phyloP scores from a whole-genome alignment of 2,113 vertebrate species.

The Albula glossodonta region DNA sequence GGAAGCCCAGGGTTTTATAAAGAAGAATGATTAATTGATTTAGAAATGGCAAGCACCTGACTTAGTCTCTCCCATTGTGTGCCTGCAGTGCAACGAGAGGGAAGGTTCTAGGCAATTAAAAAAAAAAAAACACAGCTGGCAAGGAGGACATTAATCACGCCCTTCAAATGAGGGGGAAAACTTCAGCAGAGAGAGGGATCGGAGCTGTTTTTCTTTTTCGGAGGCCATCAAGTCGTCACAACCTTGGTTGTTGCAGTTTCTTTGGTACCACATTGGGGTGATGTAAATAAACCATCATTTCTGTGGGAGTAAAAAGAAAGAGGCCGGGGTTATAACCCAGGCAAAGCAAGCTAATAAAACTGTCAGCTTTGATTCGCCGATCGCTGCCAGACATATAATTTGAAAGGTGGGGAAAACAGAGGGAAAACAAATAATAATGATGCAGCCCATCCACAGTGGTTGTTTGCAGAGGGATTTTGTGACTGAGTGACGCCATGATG shows the following conservation, averaged over 20 bases:
- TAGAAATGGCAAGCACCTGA: slow-evolving; percentile 69
- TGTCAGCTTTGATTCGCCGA: slow-evolving; percentile 46
- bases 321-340: slow-evolving; percentile 39
- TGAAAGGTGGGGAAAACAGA: slow-evolving; percentile 30
- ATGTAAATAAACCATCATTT: slow-evolving; percentile 21
- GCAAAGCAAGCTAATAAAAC: slow-evolving; percentile 47
- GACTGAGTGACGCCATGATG: slow-evolving; percentile 24
- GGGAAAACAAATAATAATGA: slow-evolving; percentile 29
- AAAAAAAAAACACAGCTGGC: slow-evolving; percentile 62
- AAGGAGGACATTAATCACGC: slow-evolving; percentile 70
- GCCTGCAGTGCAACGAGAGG: slow-evolving; percentile 60
- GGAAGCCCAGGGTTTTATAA: slow-evolving; percentile 66
- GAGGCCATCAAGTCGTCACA: slow-evolving; percentile 21
- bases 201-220: slow-evolving; percentile 5
- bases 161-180: slow-evolving; percentile 67
- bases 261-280: slow-evolving; percentile 53
- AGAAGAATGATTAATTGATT: slow-evolving; percentile 77
- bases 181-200: slow-evolving; percentile 44
- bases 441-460: slow-evolving; percentile 25
- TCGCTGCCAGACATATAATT: slow-evolving; percentile 37
- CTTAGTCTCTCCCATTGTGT: slow-evolving; percentile 42
- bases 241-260: slow-evolving; percentile 55
- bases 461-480: slow-evolving; percentile 35
- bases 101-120: slow-evolving; percentile 76
- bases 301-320: slow-evolving; percentile 39